A percentile compares a stretch with the other conserved stretches of the same genome.
Conservation (phyloP, 1,140 invertebrate species). For the Meloidogyne floridensis region DNA sequence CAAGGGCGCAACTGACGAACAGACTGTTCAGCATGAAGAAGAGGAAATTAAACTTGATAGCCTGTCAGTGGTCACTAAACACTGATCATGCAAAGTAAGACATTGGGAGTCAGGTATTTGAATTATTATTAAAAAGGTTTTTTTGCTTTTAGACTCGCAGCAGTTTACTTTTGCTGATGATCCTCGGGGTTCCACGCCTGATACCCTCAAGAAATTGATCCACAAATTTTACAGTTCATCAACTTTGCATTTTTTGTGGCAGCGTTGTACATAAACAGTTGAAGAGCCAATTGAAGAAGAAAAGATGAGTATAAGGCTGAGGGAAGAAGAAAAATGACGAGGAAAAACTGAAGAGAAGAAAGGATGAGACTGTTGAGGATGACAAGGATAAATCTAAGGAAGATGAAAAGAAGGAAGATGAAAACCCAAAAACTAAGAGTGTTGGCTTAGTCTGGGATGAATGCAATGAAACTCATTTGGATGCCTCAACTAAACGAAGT, state of each 20-base stretch:
- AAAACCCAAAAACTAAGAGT: conserved; percentile 83
- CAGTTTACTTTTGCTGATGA: conserved; percentile 89
- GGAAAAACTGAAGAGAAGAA: conserved; percentile 78
- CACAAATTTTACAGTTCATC: conserved; percentile 98
- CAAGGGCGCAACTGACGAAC: conserved; percentile 30
- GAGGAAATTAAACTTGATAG: conserved; percentile 95
- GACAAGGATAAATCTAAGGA: conserved; percentile 66
- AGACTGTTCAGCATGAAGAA: conserved; percentile 73
- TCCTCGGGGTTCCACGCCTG: conserved; percentile 86
- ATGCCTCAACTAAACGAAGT: conserved; percentile 86
- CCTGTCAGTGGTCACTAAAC: conserved; percentile 89
- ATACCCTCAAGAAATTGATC: conserved; percentile 84
- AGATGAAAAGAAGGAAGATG: conserved; percentile 69
- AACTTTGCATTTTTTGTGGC: conserved; percentile 97
- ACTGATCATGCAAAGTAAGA: conserved; percentile 82
- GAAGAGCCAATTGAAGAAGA: conserved; percentile 74
- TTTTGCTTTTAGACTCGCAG: conserved; percentile 73
- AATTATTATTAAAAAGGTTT: neutral
- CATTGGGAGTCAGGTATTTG: conserved; percentile 81
- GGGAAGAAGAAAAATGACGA: conserved; percentile 72
- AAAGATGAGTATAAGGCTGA: conserved; percentile 63
- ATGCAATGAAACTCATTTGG: conserved; percentile 94
- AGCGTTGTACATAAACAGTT: conserved; percentile 83
- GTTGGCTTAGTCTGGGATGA: conserved; percentile 94
- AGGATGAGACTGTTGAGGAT: conserved; percentile 93